phyloP scores from a whole-genome alignment of 2,113 vertebrate species.

The Tautogolabrus adspersus region DNA sequence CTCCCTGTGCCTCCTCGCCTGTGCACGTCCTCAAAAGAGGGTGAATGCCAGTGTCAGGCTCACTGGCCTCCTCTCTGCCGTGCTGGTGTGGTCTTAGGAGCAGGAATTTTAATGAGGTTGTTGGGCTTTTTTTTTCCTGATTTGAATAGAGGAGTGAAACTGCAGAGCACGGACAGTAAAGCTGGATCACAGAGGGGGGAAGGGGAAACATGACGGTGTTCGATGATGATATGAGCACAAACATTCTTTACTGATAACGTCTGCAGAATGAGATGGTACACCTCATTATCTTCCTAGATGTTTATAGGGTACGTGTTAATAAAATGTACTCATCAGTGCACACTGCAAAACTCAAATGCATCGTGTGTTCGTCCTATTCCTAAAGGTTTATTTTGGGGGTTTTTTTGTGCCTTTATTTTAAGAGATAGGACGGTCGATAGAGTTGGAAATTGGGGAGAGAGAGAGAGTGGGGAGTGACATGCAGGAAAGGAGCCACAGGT shows the following conservation, averaged over 20 bases:
- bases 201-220: background rate
- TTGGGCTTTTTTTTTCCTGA: conserved; percentile 51
- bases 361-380: no score
- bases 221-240: conserved; percentile 40
- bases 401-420: no score
- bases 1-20: conserved; percentile 47
- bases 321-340: background rate
- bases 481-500: no score
- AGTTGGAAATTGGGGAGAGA: no score
- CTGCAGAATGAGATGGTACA: conserved; percentile 26
- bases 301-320: conserved; percentile 31
- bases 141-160: conserved; percentile 52
- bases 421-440: no score
- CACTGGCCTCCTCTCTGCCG: conserved; percentile 50
- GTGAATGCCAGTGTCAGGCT: conserved; percentile 55
- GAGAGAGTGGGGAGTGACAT: no score
- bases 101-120: conserved; percentile 82
- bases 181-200: conserved; percentile 19
- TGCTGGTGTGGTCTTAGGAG: conserved; percentile 50
- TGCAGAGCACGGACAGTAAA: conserved; percentile 12
- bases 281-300: conserved; percentile 26
- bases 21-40: conserved; percentile 55
- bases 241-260: conserved; percentile 47
- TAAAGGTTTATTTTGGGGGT: no score
- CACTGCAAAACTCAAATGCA: background rate